Conservation (phyloP, 92 coral and sea anemone species). For the Paramuricea clavata region DNA sequence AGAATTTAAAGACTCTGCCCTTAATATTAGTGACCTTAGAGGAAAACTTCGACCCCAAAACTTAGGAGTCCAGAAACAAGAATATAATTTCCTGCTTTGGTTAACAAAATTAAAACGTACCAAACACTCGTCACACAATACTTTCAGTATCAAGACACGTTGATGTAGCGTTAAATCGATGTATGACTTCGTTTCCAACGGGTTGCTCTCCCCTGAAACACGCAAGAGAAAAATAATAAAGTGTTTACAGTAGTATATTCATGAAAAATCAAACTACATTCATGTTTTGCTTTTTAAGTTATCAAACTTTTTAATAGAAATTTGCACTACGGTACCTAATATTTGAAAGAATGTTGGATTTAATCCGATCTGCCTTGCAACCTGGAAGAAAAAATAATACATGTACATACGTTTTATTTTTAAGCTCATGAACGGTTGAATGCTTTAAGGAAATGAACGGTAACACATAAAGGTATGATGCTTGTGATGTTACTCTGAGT, state of each 20-base stretch:
- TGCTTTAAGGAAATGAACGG: no score
- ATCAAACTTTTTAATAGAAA: neutral
- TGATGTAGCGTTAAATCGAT: constrained; percentile 79
- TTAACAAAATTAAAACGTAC: constrained; percentile 62
- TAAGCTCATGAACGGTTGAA: no score
- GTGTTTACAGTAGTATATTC: no score
- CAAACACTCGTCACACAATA: constrained; percentile 89
- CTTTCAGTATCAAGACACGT: constrained; percentile 92
- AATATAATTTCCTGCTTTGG: no score
- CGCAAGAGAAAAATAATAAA: neutral
- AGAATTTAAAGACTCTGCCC: no score
- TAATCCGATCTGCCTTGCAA: constrained; percentile 80
- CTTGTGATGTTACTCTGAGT: no score
- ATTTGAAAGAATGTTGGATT: constrained; percentile 79
- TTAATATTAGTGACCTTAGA: no score
- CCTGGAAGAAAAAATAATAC: constrained; percentile 56
- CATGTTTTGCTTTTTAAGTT: neutral
- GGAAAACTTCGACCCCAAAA: no score
- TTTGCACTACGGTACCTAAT: constrained; percentile 72
- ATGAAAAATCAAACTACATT: neutral
- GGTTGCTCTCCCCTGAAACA: constrained; percentile 78
- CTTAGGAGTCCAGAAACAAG: no score
- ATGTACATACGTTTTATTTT: no score
- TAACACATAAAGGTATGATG: no score
- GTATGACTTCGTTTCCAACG: constrained; percentile 81